Evolutionary conservation across 2,797 vertebrate species (phyloP).

Genomic region (Clamator glandarius): DNA sequence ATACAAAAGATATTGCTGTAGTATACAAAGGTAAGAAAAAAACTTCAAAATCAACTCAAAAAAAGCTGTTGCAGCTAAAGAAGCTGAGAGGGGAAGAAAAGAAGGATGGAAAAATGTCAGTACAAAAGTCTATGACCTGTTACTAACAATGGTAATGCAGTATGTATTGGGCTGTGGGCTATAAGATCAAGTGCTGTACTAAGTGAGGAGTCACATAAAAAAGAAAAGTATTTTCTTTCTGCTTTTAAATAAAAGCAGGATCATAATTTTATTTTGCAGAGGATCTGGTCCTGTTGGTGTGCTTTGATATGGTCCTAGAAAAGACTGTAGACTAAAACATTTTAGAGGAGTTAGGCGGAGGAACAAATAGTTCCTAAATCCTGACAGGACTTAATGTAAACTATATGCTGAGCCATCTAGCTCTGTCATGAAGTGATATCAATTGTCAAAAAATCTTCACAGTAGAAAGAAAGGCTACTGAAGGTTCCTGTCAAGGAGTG

Average conservation of each 20-base stretch:
- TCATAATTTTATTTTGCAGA: not conserved
- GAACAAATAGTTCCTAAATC: not conserved
- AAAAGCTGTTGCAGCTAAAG: not conserved
- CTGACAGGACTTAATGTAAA: not conserved
- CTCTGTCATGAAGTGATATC: not conserved
- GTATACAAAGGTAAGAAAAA: not conserved
- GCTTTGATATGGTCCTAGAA: not conserved
- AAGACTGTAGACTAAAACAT: not conserved
- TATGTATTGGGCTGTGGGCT: not conserved
- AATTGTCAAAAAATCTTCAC: slow-evolving; percentile 4
- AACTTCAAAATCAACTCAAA: not conserved
- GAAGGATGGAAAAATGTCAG: accelerated
- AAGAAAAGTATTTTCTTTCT: not conserved
- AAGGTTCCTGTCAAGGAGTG: not conserved
- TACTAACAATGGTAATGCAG: not conserved
- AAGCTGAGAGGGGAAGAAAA: not conserved
- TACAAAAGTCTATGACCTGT: not conserved
- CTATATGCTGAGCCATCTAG: not conserved
- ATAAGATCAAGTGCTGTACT: not conserved
- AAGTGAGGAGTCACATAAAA: not conserved
- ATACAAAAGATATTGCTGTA: not conserved
- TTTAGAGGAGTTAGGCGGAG: not conserved
- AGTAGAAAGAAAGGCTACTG: not conserved
- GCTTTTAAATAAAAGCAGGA: no score
- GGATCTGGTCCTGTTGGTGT: not conserved